Evolutionary conservation across 1,140 invertebrate species (phyloP).

Genomic region (Hetaerina americana): DNA sequence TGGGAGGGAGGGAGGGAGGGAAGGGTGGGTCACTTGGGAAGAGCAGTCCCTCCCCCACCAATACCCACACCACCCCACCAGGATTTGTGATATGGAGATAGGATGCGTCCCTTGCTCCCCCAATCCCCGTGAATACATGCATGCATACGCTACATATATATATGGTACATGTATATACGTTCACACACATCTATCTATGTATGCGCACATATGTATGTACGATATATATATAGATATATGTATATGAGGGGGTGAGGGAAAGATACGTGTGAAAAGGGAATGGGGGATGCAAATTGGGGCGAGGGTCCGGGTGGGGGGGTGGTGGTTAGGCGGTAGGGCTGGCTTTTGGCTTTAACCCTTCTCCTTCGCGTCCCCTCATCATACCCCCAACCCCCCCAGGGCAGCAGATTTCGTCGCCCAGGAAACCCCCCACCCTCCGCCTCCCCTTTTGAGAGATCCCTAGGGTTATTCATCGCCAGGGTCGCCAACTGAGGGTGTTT

Average conservation of each 20-base stretch:
- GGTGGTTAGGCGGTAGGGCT: no score
- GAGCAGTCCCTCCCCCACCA: background rate
- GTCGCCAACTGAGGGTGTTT: no score
- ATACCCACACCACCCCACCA: background rate
- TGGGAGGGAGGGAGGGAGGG: constrained; percentile 1
- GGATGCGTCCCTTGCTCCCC: background rate
- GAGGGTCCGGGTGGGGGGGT: background rate
- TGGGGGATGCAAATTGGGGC: constrained; percentile 6
- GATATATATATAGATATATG: no score
- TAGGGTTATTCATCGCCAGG: background rate
- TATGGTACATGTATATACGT: no score
- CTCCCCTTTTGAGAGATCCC: background rate
- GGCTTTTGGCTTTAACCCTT: no score
- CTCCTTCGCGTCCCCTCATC: no score
- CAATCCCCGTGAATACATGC: background rate
- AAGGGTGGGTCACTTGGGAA: background rate
- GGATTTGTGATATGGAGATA: background rate
- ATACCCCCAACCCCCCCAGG: background rate
- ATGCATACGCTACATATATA: background rate
- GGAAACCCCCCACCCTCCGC: background rate
- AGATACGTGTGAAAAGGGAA: no score
- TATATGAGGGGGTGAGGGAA: no score
- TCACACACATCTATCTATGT: no score
- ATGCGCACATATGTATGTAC: no score
- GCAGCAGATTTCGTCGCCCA: background rate